Evolutionary conservation across 2,113 vertebrate genomes (phyloP).

Genomic region (Gnathonemus echidnorhynchus): DNA sequence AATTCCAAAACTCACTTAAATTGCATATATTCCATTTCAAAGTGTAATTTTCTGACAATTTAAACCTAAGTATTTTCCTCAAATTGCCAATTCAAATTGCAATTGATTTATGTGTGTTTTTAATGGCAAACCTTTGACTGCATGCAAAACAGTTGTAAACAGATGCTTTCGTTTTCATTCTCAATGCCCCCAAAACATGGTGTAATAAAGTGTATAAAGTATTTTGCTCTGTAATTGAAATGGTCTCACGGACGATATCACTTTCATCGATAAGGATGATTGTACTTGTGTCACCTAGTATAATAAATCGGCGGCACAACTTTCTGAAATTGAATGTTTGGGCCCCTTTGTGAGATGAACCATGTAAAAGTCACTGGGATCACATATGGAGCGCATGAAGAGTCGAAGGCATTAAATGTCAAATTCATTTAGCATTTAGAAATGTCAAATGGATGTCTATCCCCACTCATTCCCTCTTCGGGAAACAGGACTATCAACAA

Average conservation of each 20-base stretch:
- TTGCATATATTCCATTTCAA: not conserved
- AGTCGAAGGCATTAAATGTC: not conserved
- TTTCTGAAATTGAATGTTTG: not conserved
- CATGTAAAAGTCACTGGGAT: not conserved
- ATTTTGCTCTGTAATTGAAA: not conserved
- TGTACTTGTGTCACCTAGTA: not conserved
- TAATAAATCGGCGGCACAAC: not conserved
- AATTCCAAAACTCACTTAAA: not conserved
- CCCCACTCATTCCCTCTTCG: not conserved
- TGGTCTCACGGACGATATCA: not conserved
- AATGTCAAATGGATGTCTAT: not conserved
- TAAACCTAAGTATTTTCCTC: not conserved
- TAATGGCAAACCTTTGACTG: not conserved
- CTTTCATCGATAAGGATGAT: not conserved
- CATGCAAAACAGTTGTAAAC: not conserved
- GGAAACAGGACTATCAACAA: not conserved
- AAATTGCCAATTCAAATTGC: not conserved
- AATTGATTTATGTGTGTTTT: not conserved
- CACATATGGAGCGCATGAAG: not conserved
- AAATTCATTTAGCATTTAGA: not conserved
- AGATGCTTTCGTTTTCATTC: not conserved
- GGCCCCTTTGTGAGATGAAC: not conserved
- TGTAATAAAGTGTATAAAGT: not conserved
- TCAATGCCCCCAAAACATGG: not conserved
- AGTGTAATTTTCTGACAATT: not conserved